phyloP scores from a whole-genome alignment of 2,888 invertebrate species.

The Drosophila dives region DNA sequence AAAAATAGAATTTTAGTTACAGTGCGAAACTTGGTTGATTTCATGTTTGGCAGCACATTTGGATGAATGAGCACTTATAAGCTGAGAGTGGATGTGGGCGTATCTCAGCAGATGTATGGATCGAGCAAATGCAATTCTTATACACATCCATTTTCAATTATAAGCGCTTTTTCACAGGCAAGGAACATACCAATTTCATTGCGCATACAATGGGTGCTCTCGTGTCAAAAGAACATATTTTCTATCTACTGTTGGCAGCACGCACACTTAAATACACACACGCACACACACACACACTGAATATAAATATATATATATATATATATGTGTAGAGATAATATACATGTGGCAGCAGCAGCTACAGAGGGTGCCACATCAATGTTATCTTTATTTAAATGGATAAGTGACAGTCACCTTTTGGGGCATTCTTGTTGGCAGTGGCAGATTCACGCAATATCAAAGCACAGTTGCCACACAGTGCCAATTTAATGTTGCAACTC shows the following conservation, averaged over 20 bases:
- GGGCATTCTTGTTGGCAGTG: background rate
- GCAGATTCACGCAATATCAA: constrained; percentile 2
- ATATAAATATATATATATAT: background rate
- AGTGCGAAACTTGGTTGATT: background rate
- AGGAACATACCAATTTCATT: constrained; percentile 81
- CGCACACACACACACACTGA: background rate
- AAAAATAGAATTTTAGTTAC: background rate
- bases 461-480: background rate
- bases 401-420: constrained; percentile 24
- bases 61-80: background rate
- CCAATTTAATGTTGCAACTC: background rate
- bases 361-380: constrained; percentile 16
- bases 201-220: constrained; percentile 75
- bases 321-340: constrained; percentile 26
- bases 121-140: constrained; percentile 19
- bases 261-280: constrained; percentile 38
- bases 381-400: constrained; percentile 48
- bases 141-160: constrained; percentile 45
- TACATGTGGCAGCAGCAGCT: constrained; percentile 5
- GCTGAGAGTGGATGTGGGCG: constrained; percentile 20
- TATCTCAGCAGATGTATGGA: constrained; percentile 37
- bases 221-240: constrained; percentile 82
- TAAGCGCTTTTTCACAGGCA: constrained; percentile 24
- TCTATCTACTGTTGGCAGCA: constrained; percentile 49
- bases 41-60: constrained; percentile 1